These are phyloP conservation scores for Remorina albescens DNA, from an alignment of 2,797 vertebrate genomes.

Conservation along the genomic window DNA sequence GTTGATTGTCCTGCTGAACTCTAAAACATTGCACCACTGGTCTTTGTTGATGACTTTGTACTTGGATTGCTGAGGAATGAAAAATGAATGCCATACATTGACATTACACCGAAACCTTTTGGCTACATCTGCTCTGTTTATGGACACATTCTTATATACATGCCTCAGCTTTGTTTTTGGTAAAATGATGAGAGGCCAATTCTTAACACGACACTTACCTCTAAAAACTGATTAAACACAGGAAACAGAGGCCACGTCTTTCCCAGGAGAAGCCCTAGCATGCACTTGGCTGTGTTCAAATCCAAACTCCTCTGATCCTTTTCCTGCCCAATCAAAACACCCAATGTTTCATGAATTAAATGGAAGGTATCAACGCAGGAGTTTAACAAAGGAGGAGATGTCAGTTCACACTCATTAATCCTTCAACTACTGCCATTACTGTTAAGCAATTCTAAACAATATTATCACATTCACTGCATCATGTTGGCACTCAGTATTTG, in stretches of 20 bases:
- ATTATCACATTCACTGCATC: neutral
- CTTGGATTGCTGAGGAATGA: constrained; percentile 93
- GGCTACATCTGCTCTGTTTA: neutral
- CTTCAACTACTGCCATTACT: neutral
- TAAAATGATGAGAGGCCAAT: neutral
- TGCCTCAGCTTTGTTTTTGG: neutral
- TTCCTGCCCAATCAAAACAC: constrained; percentile 87
- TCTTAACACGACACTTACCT: constrained; percentile 83
- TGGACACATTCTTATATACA: constrained; percentile 36
- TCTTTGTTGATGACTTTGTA: constrained; percentile 99
- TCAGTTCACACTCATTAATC: neutral
- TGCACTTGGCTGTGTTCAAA: constrained; percentile 99
- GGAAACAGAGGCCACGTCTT: constrained; percentile 99
- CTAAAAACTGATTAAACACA: constrained; percentile 99
- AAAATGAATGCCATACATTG: constrained; percentile 15
- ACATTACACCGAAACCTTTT: neutral
- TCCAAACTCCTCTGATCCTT: constrained; percentile 99
- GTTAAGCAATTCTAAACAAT: neutral
- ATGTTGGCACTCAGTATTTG: constrained; percentile 16
- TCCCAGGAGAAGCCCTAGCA: constrained; percentile 98
- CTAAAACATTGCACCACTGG: constrained; percentile 99
- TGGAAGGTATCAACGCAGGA: constrained; percentile 9
- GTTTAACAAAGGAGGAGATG: constrained; percentile 5
- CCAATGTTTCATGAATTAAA: constrained; percentile 30
- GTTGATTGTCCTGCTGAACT: constrained; percentile 99